A percentile compares a stretch with the other conserved stretches of the same genome.
Conservation (phyloP, 2,113 vertebrate genomes). For the Rhinogobius similis region DNA sequence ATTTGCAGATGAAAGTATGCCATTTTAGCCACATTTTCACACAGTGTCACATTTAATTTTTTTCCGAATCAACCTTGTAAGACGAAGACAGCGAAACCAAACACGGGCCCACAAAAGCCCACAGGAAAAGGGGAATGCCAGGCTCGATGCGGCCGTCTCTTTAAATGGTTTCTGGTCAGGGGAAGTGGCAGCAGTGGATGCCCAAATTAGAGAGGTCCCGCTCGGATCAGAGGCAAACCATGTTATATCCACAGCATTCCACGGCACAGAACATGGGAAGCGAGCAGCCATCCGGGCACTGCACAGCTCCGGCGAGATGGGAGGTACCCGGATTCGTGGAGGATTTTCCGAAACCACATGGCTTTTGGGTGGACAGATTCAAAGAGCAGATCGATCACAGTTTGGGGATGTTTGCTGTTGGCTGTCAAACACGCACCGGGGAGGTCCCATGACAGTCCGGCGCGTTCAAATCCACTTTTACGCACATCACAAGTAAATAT, state of each 20-base stretch:
- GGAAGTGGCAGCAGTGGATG: conserved; percentile 72
- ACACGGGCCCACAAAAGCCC: conserved; percentile 39
- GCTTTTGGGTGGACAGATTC: conserved; percentile 49
- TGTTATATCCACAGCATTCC: conserved; percentile 69
- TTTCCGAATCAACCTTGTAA: background rate
- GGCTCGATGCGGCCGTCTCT: conserved; percentile 60
- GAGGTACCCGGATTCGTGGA: conserved; percentile 62
- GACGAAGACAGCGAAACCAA: conserved; percentile 36
- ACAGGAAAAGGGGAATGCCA: conserved; percentile 68
- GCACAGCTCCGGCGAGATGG: conserved; percentile 66
- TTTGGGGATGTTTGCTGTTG: conserved; percentile 48
- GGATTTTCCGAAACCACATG: conserved; percentile 69
- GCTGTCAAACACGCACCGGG: conserved; percentile 61
- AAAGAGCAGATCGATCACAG: conserved; percentile 54
- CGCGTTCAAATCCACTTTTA: conserved; percentile 22
- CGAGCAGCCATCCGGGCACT: conserved; percentile 59
- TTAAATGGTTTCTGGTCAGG: conserved; percentile 75
- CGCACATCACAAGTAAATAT: conserved; percentile 24
- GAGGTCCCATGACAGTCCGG: conserved; percentile 42
- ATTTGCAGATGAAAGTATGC: too few relatives aligned
- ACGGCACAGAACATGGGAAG: conserved; percentile 49
- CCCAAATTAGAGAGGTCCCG: conserved; percentile 75
- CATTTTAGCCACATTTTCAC: background rate
- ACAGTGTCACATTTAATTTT: background rate
- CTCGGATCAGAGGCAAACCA: conserved; percentile 64